A percentile compares a stretch with the other conserved stretches of the same genome.
These are phyloP conservation scores for Ceraclea dissimilis DNA, from an alignment of 2,888 invertebrate genomes.

Conservation along the genomic window DNA sequence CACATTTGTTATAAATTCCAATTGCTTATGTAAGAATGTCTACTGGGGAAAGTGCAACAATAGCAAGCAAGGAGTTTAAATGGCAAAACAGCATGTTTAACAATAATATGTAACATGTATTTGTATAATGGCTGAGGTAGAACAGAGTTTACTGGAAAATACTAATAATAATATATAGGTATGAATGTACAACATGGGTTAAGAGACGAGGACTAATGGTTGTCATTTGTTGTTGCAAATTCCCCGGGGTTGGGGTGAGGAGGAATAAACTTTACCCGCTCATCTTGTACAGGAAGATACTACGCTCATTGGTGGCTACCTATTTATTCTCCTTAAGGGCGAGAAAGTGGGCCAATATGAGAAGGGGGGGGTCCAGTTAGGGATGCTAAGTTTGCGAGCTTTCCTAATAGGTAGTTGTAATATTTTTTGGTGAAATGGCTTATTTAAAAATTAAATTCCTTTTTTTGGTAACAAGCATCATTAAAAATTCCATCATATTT, in stretches of 20 bases:
- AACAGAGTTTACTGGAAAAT: background rate
- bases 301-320: background rate
- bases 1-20: no score
- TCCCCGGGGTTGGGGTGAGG: slow-evolving; percentile 7
- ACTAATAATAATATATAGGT: background rate
- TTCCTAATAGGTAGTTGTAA: no score
- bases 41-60: slow-evolving; percentile 21
- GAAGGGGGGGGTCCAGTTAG: background rate
- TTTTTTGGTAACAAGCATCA: no score
- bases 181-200: slow-evolving; percentile 6
- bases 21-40: no score
- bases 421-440: no score
- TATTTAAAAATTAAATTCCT: no score
- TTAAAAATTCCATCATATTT: no score
- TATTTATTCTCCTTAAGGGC: background rate
- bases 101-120: background rate
- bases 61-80: slow-evolving; percentile 13
- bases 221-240: slow-evolving; percentile 19
- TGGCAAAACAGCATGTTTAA: background rate
- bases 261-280: slow-evolving; percentile 12
- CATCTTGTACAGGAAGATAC: background rate
- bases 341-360: background rate
- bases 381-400: no score
- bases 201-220: slow-evolving; percentile 23
- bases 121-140: background rate